Percentiles rank a stretch among this genome's conserved stretches.
These are phyloP conservation scores for Danaus chrysippus DNA, from an alignment of 2,888 invertebrate genomes.

Conservation along the genomic window DNA sequence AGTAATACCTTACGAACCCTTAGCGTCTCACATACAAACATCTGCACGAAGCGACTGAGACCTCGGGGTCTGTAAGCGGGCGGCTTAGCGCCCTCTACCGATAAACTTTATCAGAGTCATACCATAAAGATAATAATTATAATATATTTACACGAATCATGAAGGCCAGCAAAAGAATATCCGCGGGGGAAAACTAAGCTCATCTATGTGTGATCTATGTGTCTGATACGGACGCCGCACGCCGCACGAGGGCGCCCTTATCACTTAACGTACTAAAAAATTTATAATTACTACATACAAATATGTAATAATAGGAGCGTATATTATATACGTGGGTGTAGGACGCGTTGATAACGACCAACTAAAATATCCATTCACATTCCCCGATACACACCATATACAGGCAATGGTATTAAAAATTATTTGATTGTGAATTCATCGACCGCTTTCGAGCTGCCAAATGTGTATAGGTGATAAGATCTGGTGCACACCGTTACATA, in stretches of 20 bases:
- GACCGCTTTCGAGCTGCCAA: conserved; percentile 41
- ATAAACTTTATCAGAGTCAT: conserved; percentile 61
- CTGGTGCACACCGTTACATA: conserved; percentile 55
- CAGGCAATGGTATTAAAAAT: conserved; percentile 1
- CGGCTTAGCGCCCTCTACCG: conserved; percentile 39
- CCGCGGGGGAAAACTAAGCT: conserved; percentile 75
- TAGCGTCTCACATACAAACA: conserved; percentile 20
- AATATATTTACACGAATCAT: conserved; percentile 78
- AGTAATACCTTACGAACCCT: conserved; percentile 50
- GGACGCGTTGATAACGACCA: conserved; percentile 26
- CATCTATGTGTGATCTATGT: conserved; percentile 68
- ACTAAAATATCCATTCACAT: too few species aligned
- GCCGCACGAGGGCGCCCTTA: conserved; percentile 48
- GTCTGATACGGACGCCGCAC: conserved; percentile 61
- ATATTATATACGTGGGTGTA: conserved; percentile 37
- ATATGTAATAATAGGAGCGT: conserved; percentile 41
- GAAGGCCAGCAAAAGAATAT: conserved; percentile 75
- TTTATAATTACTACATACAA: conserved; percentile 60
- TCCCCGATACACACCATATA: neutral
- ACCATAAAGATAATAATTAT: conserved; percentile 72
- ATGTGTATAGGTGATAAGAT: conserved; percentile 40
- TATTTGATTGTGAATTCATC: conserved; percentile 20
- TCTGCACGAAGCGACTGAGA: conserved; percentile 3
- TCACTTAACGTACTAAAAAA: conserved; percentile 66
- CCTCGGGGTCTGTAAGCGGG: conserved; percentile 24